These are phyloP conservation scores for Desmophyllum pertusum DNA, from an alignment of 92 coral and sea anemone genomes.

Conservation along the genomic window DNA sequence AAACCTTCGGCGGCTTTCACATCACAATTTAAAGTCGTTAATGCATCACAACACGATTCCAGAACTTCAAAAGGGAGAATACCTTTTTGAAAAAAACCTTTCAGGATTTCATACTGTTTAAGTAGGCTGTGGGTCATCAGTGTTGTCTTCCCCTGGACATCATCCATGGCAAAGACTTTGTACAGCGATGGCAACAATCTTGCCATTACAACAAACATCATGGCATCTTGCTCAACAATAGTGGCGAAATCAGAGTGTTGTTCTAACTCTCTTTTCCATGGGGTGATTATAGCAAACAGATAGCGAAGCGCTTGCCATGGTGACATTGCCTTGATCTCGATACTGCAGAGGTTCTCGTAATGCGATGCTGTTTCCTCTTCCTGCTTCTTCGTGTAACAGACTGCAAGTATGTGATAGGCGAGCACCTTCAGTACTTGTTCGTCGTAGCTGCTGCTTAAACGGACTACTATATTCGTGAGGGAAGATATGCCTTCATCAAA, in stretches of 20 bases:
- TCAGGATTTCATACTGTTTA: not conserved
- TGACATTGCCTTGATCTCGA: not conserved
- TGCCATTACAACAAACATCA: constrained; percentile 7
- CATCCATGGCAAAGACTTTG: not conserved
- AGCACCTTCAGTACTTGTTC: constrained; percentile 6
- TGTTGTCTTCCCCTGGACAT: not conserved
- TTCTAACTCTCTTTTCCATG: too few species aligned
- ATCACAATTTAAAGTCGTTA: not conserved
- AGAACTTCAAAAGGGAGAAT: not conserved
- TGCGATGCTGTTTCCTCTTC: not conserved
- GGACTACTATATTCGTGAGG: not conserved
- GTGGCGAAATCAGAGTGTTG: not conserved
- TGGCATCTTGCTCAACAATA: constrained; percentile 1
- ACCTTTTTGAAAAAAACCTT: not conserved
- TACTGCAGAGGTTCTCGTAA: not conserved
- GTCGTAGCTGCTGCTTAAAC: not conserved
- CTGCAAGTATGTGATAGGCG: constrained; percentile 26
- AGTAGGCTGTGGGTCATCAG: not conserved
- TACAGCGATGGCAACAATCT: not conserved
- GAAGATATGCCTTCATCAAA: constrained; percentile 16
- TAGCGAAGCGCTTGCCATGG: not conserved
- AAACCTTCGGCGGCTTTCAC: constrained; percentile 15
- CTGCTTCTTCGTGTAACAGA: not conserved
- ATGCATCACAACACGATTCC: constrained; percentile 16
- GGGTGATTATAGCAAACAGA: not conserved